Conservation (phyloP, 2,888 invertebrate species). For the Anticlea derivata region DNA sequence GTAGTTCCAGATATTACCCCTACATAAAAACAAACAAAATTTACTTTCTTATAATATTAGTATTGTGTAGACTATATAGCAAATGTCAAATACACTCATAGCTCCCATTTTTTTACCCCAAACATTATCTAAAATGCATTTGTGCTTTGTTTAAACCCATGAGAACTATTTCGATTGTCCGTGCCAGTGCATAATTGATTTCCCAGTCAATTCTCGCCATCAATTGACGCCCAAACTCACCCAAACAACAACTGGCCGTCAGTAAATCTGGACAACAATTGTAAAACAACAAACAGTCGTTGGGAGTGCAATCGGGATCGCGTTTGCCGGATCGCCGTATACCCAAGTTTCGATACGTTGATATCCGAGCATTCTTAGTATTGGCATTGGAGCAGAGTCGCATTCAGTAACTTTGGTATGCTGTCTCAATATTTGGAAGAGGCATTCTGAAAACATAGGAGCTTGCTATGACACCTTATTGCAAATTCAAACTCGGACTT, state of each 20-base stretch:
- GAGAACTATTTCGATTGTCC: neutral
- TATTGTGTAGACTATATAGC: too few species aligned
- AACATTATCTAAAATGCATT: too few species aligned
- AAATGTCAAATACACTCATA: too few species aligned
- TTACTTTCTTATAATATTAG: too few species aligned
- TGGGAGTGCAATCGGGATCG: conserved; percentile 32
- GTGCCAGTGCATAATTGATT: conserved; percentile 1
- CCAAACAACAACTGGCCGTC: conserved; percentile 7
- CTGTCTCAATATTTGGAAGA: too few species aligned
- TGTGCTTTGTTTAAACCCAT: neutral
- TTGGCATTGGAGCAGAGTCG: conserved; percentile 25
- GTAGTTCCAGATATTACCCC: too few species aligned
- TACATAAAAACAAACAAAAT: too few species aligned
- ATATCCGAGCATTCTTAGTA: conserved; percentile 29
- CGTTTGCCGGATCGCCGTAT: conserved; percentile 28
- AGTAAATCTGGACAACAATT: conserved; percentile 26
- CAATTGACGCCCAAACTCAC: conserved; percentile 8
- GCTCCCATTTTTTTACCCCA: too few species aligned
- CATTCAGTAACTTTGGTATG: neutral
- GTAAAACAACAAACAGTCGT: conserved; percentile 33
- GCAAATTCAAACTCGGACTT: too few species aligned
- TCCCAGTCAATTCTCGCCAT: neutral
- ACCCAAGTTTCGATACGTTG: conserved; percentile 25
- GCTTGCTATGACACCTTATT: too few species aligned
- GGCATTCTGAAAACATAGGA: too few species aligned